Evolutionary conservation across 1,140 invertebrate species (phyloP).

Genomic region (Platyura marginata): DNA sequence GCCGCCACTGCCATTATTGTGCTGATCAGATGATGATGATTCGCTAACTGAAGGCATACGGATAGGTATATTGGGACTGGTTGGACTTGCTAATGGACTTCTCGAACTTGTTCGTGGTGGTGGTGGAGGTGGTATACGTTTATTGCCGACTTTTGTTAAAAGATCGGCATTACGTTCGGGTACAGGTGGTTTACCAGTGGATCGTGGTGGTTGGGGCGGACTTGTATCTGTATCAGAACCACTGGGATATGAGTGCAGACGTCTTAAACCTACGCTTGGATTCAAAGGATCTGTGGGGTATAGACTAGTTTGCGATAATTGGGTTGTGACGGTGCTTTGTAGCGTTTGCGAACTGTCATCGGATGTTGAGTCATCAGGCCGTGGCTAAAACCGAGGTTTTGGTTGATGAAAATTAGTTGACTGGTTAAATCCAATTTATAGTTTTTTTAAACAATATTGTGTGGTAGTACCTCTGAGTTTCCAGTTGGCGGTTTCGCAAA

Average conservation of each 20-base stretch:
- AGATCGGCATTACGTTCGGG: conserved; percentile 57
- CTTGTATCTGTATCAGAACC: conserved; percentile 53
- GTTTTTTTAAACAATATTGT: not conserved
- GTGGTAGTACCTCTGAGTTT: not conserved
- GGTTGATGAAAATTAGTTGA: not conserved
- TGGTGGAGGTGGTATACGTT: conserved; percentile 67
- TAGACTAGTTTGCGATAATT: conserved; percentile 22
- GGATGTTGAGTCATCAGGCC: conserved; percentile 23
- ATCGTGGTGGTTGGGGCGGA: conserved; percentile 33
- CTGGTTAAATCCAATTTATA: not conserved
- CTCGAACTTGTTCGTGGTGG: conserved; percentile 65
- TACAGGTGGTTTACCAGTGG: conserved; percentile 46
- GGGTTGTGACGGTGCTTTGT: conserved; percentile 21
- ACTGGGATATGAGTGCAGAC: conserved; percentile 55
- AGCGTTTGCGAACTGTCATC: conserved; percentile 24
- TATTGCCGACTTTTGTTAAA: conserved; percentile 39
- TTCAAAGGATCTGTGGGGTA: conserved; percentile 14
- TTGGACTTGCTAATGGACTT: conserved; percentile 62
- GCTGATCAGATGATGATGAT: conserved; percentile 7
- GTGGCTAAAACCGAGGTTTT: conserved; percentile 8
- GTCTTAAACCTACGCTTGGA: conserved; percentile 36
- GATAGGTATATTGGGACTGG: conserved; percentile 33
- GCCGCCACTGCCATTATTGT: conserved; percentile 1
- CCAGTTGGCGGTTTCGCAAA: conserved; percentile 42
- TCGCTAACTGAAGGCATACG: conserved; percentile 22